Base-by-base conservation (phyloP, 2,888 invertebrate species). In the Hedychridium roseum region DNA sequence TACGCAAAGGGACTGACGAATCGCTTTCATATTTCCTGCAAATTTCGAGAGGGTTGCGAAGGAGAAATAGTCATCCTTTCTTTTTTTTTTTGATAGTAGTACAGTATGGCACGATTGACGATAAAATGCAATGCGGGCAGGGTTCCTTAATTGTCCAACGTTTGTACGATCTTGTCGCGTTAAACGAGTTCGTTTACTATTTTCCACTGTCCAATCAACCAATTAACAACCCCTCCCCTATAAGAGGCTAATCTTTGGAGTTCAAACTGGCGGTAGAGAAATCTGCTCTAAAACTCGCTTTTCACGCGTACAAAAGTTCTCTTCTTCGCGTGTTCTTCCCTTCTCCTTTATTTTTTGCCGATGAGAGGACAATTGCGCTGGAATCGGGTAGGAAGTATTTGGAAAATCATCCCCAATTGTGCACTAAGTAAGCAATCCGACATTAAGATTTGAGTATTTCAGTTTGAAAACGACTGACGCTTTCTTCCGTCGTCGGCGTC, bases 251-350 rank as follows among this genome's bases (percentile, higher is more conserved):
- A 53, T 68, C 69, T 69, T 73, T 71, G 66, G 70, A 68, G 55
- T 50, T 67, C 43, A 60, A 68, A 74, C 68, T 69, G 70, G 68
- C 68, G 55, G 55, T 48, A 54, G 50, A 58, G 28, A 64, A 14
- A 23, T 23, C 9, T 23, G 23, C 9, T 38, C 11, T 15, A 18
- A 37, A 20, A 7, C 14, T 26, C 23, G 23, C 21, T 34, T 38
- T 12, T 12, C 21, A 18, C 28, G 21, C 9, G 17, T 46, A 26
- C 15, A n/a, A n/a, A n/a, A n/a, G n/a, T n/a, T n/a, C n/a, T n/a
- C n/a, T n/a, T n/a, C n/a, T n/a, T n/a, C n/a, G n/a, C n/a, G n/a
- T n/a, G n/a, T n/a, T n/a, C n/a, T n/a, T n/a, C n/a, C n/a, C n/a
- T n/a, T n/a, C n/a, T n/a, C n/a, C n/a, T n/a, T n/a, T n/a, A n/a